These are phyloP conservation scores for Temnothorax curvispinosus DNA, from an alignment of 1,140 invertebrate species.

Conservation along the genomic window DNA sequence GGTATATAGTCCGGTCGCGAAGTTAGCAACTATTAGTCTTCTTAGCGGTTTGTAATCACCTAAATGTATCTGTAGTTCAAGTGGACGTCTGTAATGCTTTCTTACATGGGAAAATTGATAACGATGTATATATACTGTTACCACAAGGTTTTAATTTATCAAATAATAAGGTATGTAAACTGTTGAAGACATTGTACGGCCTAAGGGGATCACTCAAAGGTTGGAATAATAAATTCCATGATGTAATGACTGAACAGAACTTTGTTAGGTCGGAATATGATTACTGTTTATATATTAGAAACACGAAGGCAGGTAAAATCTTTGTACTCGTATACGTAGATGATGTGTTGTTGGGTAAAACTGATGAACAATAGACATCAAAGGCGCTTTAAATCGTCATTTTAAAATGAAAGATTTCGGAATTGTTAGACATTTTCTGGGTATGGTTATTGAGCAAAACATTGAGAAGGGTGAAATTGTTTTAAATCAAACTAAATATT, in stretches of 20 bases:
- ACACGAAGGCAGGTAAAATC: too few relatives aligned
- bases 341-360: not conserved
- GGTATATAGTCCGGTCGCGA: not conserved
- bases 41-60: slow-evolving; percentile 42
- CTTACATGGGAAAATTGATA: slow-evolving; percentile 47
- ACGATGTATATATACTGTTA: not conserved
- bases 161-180: not conserved
- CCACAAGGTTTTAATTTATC: not conserved
- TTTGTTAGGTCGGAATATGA: not conserved
- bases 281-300: not conserved
- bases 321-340: too few relatives aligned
- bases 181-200: not conserved
- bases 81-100: slow-evolving; percentile 79
- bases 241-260: not conserved
- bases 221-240: slow-evolving; percentile 7
- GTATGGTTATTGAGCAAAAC: not conserved
- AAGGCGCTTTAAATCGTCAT: not conserved
- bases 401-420: not conserved
- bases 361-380: not conserved
- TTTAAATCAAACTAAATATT: not conserved
- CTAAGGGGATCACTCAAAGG: not conserved
- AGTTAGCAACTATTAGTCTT: slow-evolving; percentile 57
- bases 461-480: not conserved
- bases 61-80: slow-evolving; percentile 62
- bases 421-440: not conserved